Percentiles rank a stretch among this genome's conserved stretches.
phyloP scores from a whole-genome alignment of 2,888 invertebrate species.

The Rhagonycha lutea region DNA sequence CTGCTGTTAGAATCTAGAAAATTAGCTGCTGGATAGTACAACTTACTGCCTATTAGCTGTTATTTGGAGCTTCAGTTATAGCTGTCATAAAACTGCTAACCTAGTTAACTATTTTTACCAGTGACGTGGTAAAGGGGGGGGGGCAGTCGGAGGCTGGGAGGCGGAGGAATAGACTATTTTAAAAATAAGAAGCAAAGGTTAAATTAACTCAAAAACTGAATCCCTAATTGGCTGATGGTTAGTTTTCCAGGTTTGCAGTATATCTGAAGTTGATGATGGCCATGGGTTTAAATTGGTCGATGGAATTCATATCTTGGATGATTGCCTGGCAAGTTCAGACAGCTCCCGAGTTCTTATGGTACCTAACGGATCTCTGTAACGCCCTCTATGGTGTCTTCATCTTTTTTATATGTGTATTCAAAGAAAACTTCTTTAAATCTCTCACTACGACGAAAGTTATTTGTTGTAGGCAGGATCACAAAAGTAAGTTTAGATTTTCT shows the following conservation, averaged over 20 bases:
- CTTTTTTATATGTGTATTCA: slow-evolving; percentile 76
- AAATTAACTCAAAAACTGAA: background rate
- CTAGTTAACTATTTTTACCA: too few relatives aligned
- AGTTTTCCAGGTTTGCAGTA: slow-evolving; percentile 67
- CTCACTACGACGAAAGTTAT: slow-evolving; percentile 61
- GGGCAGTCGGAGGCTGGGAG: too few relatives aligned
- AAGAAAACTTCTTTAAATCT: slow-evolving; percentile 65
- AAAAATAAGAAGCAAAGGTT: slow-evolving; percentile 54
- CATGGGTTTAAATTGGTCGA: slow-evolving; percentile 85
- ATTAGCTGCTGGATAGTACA: too few relatives aligned
- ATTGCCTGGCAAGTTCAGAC: slow-evolving; percentile 47
- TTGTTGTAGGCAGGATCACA: background rate
- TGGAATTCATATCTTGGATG: slow-evolving; percentile 76
- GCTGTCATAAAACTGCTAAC: too few relatives aligned
- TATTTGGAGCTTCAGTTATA: too few relatives aligned
- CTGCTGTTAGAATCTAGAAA: too few relatives aligned
- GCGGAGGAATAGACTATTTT: slow-evolving; percentile 64
- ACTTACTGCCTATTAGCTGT: too few relatives aligned
- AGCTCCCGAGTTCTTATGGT: slow-evolving; percentile 61
- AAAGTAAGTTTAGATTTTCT: too few relatives aligned
- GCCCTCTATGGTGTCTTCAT: slow-evolving; percentile 71
- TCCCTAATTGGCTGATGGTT: background rate
- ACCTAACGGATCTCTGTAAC: slow-evolving; percentile 67
- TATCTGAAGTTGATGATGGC: slow-evolving; percentile 81
- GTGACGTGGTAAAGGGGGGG: too few relatives aligned